Percentiles rank a stretch among this genome's conserved stretches.
These are phyloP conservation scores for Pristionchus exspectatus DNA, from an alignment of 2,888 invertebrate genomes.

Conservation along the genomic window DNA sequence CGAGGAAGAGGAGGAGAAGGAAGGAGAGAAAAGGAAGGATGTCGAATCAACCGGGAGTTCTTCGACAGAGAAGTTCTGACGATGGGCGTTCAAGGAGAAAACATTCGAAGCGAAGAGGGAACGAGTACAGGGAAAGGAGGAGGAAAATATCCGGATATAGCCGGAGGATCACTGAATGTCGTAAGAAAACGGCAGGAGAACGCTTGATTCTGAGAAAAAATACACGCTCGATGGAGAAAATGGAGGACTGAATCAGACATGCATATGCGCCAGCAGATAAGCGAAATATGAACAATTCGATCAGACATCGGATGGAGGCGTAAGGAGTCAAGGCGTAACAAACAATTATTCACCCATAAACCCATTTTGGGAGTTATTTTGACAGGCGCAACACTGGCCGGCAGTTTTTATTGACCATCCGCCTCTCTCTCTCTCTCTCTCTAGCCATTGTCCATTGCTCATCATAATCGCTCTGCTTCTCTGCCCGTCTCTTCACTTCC, in stretches of 20 bases:
- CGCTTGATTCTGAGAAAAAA: neutral
- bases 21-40: neutral
- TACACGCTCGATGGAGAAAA: neutral
- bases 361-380: neutral
- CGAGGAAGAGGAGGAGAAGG: conserved; percentile 1
- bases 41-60: conserved; percentile 28
- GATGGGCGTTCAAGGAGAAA: neutral
- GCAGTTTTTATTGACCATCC: neutral
- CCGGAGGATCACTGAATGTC: neutral
- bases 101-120: neutral
- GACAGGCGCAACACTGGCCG: neutral
- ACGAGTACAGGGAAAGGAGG: neutral
- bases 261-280: neutral
- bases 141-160: neutral
- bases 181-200: neutral
- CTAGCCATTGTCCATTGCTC: neutral
- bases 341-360: neutral
- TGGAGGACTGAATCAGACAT: neutral
- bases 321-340: neutral
- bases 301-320: neutral
- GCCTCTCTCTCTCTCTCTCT: neutral
- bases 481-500: neutral
- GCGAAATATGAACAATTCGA: neutral
- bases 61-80: neutral
- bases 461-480: conserved; percentile 13